Base-by-base conservation (phyloP, 2,797 vertebrate genomes). In the Odontamblyopus lacepedii region DNA sequence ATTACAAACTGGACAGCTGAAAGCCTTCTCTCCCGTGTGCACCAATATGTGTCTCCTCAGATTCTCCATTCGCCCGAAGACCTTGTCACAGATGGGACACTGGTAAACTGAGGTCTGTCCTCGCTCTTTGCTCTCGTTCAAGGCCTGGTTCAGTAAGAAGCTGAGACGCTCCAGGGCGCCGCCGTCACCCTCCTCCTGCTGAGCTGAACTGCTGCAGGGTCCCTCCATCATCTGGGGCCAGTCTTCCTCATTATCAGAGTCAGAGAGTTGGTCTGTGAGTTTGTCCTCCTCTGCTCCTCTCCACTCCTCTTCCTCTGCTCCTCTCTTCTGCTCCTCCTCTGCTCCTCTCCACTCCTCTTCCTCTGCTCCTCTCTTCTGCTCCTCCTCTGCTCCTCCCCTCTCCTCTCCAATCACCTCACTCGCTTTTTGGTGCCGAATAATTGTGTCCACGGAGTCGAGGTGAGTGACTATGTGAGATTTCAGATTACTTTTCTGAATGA, bases 391-490 rank as follows among this genome's bases (percentile, higher is more conserved):
- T 12, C 11, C 41, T 12, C 4, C 41, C 12, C 2, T 13, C 11
- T 48, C 44, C 11, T 44, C 62, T 1, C 32, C 2, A 12, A 6
- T n/a, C n/a, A 12, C 2, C 23, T 66, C 44, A 1, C 6, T 30
- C 0, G 41, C 23, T 13, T 27, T 59, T 27, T 64, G 35, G 30
- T 29, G 12, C 5, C 44, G 9, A 2, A 65, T 53, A 19, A 60
- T 27, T 1, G 30, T 26, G 55, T 44, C 26, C 23, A 66, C 44
- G 1, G 44, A 29, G 16, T 66, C 64, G 7, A 66, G 15, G 2
- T 66, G 64, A 1, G 64, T 66, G 23, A 66, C 64, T 2, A 66
- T 66, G 26, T 66, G 64, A 5, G 64, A 66, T 27, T 66, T 66
- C 0, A 66, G 64, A 16, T 66, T 66, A 4, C 64, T 66, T 27